Percentiles rank a stretch among this genome's conserved stretches.
phyloP scores from a whole-genome alignment of 2,888 invertebrate species.

The Sipha maydis region DNA sequence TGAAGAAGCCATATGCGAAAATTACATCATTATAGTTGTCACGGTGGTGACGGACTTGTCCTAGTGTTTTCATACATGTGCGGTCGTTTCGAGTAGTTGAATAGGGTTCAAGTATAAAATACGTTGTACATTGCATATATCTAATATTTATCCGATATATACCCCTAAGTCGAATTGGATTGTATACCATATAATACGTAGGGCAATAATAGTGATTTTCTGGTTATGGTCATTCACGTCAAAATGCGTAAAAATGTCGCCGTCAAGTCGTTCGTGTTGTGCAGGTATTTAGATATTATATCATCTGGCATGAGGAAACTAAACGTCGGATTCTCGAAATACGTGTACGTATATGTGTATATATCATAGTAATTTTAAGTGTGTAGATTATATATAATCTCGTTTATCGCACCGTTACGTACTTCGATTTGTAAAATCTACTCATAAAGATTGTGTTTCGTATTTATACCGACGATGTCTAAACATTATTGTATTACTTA shows the following conservation, averaged over 20 bases:
- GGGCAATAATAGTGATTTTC: background rate
- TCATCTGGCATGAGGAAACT: conserved; percentile 41
- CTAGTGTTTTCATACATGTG: background rate
- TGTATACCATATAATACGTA: too few relatives aligned
- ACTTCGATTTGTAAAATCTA: background rate
- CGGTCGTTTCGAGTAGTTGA: background rate
- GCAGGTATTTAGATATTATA: conserved; percentile 23
- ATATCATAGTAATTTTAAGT: background rate
- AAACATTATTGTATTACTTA: background rate
- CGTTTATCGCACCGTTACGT: background rate
- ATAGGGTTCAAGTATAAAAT: background rate
- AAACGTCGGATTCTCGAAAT: conserved; percentile 34
- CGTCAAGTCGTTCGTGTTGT: conserved; percentile 36
- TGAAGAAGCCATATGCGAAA: conserved; percentile 23
- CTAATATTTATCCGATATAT: too few relatives aligned
- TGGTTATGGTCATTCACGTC: background rate
- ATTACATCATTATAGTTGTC: background rate
- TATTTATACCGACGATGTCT: background rate
- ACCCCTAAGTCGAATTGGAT: too few relatives aligned
- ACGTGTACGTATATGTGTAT: conserved; percentile 34
- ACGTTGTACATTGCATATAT: background rate
- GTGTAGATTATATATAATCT: background rate
- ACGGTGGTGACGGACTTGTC: background rate
- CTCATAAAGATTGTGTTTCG: background rate
- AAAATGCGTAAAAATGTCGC: conserved; percentile 26